phyloP scores from a whole-genome alignment of 2,113 vertebrate species.

The Sialia sialis region DNA sequence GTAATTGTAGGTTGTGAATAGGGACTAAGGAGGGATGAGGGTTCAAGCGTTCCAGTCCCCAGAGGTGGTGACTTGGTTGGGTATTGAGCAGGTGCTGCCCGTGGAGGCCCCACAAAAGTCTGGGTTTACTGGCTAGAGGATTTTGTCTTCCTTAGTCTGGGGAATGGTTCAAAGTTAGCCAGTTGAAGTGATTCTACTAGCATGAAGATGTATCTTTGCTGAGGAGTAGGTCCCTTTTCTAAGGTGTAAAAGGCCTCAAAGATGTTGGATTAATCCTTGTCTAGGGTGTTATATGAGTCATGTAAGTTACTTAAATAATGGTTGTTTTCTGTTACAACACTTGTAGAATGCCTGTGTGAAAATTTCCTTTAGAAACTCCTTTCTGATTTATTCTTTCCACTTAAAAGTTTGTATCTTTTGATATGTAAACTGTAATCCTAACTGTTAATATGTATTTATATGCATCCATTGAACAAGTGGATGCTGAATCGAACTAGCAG shows the following conservation, averaged over 20 bases:
- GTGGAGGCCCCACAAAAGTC: rapidly evolving
- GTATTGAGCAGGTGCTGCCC: rapidly evolving
- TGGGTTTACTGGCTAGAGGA: background rate
- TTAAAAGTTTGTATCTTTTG: background rate
- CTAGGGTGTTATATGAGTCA: background rate
- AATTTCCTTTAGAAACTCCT: background rate
- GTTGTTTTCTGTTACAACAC: background rate
- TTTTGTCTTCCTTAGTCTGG: background rate
- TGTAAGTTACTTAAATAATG: background rate
- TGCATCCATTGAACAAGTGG: background rate
- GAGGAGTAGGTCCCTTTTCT: background rate
- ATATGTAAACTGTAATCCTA: background rate
- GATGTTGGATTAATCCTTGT: background rate
- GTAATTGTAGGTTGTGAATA: background rate
- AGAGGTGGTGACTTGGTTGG: background rate
- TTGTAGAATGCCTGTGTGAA: background rate
- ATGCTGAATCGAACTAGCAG: background rate
- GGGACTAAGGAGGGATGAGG: background rate
- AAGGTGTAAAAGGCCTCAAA: background rate
- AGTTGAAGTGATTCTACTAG: background rate
- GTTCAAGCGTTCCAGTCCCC: background rate
- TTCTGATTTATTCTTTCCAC: background rate
- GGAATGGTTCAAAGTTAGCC: background rate
- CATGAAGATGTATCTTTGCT: background rate
- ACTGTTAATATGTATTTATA: background rate